Conservation (phyloP, 2,888 invertebrate species). For the Serripes groenlandicus region DNA sequence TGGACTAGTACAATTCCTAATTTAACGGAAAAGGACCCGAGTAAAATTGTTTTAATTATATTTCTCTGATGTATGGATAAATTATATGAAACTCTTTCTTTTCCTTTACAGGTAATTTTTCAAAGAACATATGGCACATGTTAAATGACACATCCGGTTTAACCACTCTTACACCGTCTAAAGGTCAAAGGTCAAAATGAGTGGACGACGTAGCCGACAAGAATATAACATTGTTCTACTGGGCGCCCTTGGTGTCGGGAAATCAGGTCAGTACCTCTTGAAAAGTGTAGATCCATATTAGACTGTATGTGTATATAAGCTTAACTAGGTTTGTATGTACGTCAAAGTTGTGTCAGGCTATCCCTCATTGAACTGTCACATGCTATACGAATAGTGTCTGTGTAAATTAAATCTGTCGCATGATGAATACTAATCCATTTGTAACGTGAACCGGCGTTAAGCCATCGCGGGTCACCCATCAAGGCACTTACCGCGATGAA, state of each 20-base stretch:
- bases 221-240: constrained; percentile 87
- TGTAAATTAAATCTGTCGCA: too few species aligned
- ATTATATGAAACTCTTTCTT: neutral
- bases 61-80: neutral
- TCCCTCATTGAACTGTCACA: too few species aligned
- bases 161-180: neutral
- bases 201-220: constrained; percentile 62
- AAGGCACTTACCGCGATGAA: too few species aligned
- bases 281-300: neutral
- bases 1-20: too few species aligned
- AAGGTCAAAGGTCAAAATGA: constrained; percentile 55
- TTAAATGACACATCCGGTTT: constrained; percentile 9
- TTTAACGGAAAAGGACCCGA: too few species aligned
- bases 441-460: too few species aligned
- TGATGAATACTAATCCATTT: too few species aligned
- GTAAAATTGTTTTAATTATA: too few species aligned
- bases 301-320: neutral
- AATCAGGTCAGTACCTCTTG: constrained; percentile 90
- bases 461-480: too few species aligned
- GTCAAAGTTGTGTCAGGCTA: too few species aligned
- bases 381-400: too few species aligned
- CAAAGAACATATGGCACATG: neutral
- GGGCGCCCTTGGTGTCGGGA: constrained; percentile 93
- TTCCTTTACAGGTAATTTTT: neutral
- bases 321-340: neutral